These are phyloP conservation scores for Euura saliciscinereae DNA, from an alignment of 1,140 invertebrate species.

Conservation along the genomic window DNA sequence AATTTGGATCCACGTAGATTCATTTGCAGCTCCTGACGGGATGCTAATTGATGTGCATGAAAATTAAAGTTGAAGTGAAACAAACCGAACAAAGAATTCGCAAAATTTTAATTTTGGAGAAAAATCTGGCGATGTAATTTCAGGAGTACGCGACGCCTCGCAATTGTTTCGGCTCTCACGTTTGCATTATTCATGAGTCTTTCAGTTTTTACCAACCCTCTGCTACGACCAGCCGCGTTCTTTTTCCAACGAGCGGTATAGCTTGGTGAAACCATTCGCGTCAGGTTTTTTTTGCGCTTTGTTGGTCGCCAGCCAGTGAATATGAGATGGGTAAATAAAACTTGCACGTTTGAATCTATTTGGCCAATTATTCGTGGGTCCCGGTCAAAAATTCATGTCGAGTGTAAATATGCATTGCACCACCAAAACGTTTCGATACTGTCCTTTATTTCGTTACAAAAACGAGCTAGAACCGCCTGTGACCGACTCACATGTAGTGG, in stretches of 20 bases:
- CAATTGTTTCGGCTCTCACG: constrained; percentile 43
- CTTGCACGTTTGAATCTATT: not conserved
- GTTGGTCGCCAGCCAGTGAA: not conserved
- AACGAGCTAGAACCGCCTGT: no score
- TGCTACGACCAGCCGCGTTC: constrained; percentile 19
- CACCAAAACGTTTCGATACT: not conserved
- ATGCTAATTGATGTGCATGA: no score
- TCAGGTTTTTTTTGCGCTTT: constrained; percentile 22
- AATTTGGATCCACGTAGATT: no score
- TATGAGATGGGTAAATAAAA: not conserved
- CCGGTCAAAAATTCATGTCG: not conserved
- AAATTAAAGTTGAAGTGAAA: constrained; percentile 2
- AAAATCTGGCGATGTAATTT: constrained; percentile 45
- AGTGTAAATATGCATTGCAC: not conserved
- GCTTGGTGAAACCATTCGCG: constrained; percentile 27
- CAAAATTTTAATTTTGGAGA: constrained; percentile 41
- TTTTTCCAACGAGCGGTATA: not conserved
- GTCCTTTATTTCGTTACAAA: no score
- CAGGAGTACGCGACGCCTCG: constrained; percentile 37
- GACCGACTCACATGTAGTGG: no score
- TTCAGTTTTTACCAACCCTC: constrained; percentile 27
- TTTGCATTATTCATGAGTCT: constrained; percentile 41
- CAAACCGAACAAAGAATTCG: constrained; percentile 30
- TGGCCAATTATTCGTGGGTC: not conserved
- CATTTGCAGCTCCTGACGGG: no score